Conservation (phyloP, 2,888 invertebrate genomes). For the Uropetala carovei region DNA sequence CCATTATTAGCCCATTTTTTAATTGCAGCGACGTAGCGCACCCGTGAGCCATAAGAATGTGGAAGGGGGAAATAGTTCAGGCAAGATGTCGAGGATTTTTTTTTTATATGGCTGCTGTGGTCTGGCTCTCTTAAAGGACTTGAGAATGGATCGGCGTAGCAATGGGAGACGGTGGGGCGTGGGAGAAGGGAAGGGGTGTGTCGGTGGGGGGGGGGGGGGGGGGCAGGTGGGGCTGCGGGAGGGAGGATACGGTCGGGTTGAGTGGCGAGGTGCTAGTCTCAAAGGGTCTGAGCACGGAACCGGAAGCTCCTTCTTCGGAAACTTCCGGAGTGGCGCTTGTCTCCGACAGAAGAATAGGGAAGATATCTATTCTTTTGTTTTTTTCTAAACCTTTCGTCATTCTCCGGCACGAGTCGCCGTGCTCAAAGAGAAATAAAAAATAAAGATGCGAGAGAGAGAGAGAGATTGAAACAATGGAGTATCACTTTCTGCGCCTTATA, state of each 20-base stretch:
- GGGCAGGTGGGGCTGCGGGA: background rate
- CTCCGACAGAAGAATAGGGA: conserved; percentile 39
- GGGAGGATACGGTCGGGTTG: background rate
- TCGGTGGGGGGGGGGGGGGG: background rate
- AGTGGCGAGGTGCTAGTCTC: background rate
- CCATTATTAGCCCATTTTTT: too few relatives aligned
- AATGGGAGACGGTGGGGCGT: background rate
- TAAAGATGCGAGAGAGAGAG: background rate
- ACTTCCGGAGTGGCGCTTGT: conserved; percentile 46
- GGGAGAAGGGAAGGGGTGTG: background rate
- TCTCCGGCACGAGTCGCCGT: conserved; percentile 47
- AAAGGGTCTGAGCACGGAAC: background rate
- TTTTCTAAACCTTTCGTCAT: background rate
- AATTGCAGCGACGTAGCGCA: too few relatives aligned
- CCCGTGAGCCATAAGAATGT: too few relatives aligned
- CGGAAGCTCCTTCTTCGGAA: conserved; percentile 43
- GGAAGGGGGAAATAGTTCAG: too few relatives aligned
- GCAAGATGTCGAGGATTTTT: too few relatives aligned
- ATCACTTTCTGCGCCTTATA: background rate
- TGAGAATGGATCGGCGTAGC: too few relatives aligned
- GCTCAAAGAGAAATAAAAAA: conserved; percentile 33
- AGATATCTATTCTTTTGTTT: background rate
- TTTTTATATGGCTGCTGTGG: too few relatives aligned
- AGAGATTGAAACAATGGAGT: background rate
- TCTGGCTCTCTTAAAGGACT: too few relatives aligned